phyloP scores from a whole-genome alignment of 2,888 invertebrate genomes.

The Clusia tigrina region DNA sequence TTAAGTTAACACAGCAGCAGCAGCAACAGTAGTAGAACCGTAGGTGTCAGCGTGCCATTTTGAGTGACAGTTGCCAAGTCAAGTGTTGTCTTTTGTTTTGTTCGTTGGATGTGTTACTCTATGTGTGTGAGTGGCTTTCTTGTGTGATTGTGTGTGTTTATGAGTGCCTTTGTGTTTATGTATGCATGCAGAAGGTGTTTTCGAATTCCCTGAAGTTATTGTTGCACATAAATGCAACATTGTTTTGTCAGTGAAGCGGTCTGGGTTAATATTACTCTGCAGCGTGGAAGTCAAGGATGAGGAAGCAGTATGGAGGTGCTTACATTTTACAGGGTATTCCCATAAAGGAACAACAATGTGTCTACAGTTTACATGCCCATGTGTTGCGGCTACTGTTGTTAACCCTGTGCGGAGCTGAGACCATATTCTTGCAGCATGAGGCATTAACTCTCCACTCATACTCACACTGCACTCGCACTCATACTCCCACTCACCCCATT shows the following conservation, averaged over 20 bases:
- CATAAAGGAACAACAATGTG: too few relatives aligned
- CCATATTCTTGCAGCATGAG: too few relatives aligned
- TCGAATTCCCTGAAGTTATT: slow-evolving; percentile 31
- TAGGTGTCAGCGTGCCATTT: slow-evolving; percentile 42
- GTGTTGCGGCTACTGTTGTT: too few relatives aligned
- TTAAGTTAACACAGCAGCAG: slow-evolving; percentile 11
- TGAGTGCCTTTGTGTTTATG: background rate
- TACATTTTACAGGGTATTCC: too few relatives aligned
- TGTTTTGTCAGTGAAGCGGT: slow-evolving; percentile 31
- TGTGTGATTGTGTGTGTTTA: background rate
- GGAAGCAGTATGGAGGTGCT: too few relatives aligned
- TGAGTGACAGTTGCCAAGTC: slow-evolving; percentile 53
- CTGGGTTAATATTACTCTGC: too few relatives aligned
- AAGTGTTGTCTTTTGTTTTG: slow-evolving; percentile 39
- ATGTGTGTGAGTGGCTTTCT: too few relatives aligned
- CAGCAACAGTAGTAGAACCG: slow-evolving; percentile 22
- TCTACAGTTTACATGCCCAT: too few relatives aligned
- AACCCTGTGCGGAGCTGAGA: too few relatives aligned
- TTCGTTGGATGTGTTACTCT: background rate
- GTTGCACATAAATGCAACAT: slow-evolving; percentile 41
- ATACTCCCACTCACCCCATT: background rate
- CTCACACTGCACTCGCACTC: too few relatives aligned
- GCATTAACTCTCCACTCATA: too few relatives aligned
- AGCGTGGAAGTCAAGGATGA: too few relatives aligned
- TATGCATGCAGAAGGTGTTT: slow-evolving; percentile 27